Base-by-base conservation (phyloP, 2,888 invertebrate species). In the Dryobotodes eremita region DNA sequence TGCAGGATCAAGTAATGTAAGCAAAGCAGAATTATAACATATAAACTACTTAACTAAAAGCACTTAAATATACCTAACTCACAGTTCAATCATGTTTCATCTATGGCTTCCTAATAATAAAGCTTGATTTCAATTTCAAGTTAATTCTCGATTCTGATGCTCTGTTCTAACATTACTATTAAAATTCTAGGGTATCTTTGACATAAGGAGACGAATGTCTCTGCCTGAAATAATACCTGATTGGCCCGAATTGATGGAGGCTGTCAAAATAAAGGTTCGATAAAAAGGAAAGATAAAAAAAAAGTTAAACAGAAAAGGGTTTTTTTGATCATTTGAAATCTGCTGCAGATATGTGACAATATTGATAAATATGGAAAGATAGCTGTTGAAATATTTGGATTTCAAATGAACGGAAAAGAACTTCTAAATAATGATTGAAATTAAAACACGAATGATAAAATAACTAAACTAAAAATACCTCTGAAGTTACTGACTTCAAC, bases 161-260 rank as follows among this genome's bases (percentile, higher is more conserved):
- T 90, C 90, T 89, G 75, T 90, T 86, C 89, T 95, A 94, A 95
- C 94, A 89, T 92, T 88, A 93, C 89, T 92, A 95, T 92, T 94
- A 95, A 88, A 95, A 96, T 97, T 97, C 95, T 97, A 98, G 98
- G 98, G 97, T 93, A 96, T 98, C 94, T 98, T 97, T 97, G 97
- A 97, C 93, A 97, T 97, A 95, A 97, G 97, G 96, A 97, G 98
- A 97, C 97, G 97, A 91, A 97, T 97, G 96, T 97, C 97, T 96
- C 97, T 98, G 89, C 97, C 97, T 93, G 98, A 98, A 97, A 95
- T 98, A 94, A 98, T 98, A 95, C 98, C 98, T 92, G 98, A 98
- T 97, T 98, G 98, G 98, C 98, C 98, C 93, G 97, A 95, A 92
- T 97, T 98, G 95, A 96, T 97, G 96, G 97, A 97, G 95, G 95